Evolutionary conservation across 2,797 vertebrate species (phyloP).

Genomic region (Hydrolagus colliei): DNA sequence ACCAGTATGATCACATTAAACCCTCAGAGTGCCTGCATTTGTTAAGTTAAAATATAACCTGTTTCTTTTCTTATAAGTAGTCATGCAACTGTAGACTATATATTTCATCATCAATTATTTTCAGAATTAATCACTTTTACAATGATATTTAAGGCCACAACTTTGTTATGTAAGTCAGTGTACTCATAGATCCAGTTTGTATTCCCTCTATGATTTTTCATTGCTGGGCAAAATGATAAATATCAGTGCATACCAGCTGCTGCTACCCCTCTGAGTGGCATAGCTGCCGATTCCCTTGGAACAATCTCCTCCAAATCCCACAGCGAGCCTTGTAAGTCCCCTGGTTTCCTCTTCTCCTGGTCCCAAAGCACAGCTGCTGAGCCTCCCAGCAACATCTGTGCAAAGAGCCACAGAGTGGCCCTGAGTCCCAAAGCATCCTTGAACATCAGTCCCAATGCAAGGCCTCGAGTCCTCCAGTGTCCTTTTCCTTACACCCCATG

Average conservation of each 20-base stretch:
- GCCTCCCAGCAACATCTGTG: slow-evolving; percentile 27
- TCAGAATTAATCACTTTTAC: neutral
- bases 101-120: neutral
- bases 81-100: neutral
- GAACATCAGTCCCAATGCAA: slow-evolving; percentile 22
- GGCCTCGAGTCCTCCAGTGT: neutral
- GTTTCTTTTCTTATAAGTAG: neutral
- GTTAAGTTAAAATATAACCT: slow-evolving; percentile 4
- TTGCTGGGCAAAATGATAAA: slow-evolving; percentile 22
- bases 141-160: neutral
- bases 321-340: slow-evolving; percentile 14
- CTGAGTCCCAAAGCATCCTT: slow-evolving; percentile 6
- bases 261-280: neutral
- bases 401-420: slow-evolving; percentile 5
- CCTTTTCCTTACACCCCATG: neutral
- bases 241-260: neutral
- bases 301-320: neutral
- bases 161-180: neutral
- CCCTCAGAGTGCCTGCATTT: neutral
- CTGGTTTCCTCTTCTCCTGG: slow-evolving; percentile 8
- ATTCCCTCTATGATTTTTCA: slow-evolving; percentile 9
- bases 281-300: slow-evolving; percentile 15
- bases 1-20: neutral
- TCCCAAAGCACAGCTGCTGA: slow-evolving; percentile 21
- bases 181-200: neutral